A percentile compares a stretch with the other conserved stretches of the same genome.
These are phyloP conservation scores for Disparrhopalites patrizii DNA, from an alignment of 2,888 invertebrate species.

Conservation along the genomic window DNA sequence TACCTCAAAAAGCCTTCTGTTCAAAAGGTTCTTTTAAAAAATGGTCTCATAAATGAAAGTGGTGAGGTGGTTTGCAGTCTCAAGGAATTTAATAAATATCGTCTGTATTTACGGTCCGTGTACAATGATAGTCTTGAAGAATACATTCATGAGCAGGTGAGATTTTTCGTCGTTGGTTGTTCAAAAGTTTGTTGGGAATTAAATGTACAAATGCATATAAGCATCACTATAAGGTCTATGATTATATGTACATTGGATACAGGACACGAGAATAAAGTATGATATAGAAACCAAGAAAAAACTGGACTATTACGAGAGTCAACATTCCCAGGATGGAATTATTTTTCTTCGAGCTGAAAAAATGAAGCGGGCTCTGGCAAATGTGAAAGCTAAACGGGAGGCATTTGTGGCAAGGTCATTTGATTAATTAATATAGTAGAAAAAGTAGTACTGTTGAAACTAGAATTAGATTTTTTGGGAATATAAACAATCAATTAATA, in stretches of 20 bases:
- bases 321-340: neutral
- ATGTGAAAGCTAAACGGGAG: neutral
- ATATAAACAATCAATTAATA: neutral
- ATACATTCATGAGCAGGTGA: constrained; percentile 23
- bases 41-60: constrained; percentile 35
- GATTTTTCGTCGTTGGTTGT: neutral
- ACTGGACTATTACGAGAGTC: neutral
- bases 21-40: constrained; percentile 23
- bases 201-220: neutral
- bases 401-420: constrained; percentile 7
- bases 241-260: neutral
- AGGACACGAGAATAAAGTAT: constrained; percentile 4
- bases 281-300: neutral
- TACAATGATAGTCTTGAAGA: constrained; percentile 31
- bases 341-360: neutral
- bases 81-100: constrained; percentile 36
- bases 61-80: constrained; percentile 36
- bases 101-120: constrained; percentile 31
- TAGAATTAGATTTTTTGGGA: neutral
- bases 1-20: constrained; percentile 29
- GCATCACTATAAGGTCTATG: neutral
- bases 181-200: neutral
- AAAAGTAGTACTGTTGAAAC: neutral
- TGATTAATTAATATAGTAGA: neutral
- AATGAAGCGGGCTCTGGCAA: neutral